Conservation (phyloP, 2,888 invertebrate species). For the Aplocera efformata region DNA sequence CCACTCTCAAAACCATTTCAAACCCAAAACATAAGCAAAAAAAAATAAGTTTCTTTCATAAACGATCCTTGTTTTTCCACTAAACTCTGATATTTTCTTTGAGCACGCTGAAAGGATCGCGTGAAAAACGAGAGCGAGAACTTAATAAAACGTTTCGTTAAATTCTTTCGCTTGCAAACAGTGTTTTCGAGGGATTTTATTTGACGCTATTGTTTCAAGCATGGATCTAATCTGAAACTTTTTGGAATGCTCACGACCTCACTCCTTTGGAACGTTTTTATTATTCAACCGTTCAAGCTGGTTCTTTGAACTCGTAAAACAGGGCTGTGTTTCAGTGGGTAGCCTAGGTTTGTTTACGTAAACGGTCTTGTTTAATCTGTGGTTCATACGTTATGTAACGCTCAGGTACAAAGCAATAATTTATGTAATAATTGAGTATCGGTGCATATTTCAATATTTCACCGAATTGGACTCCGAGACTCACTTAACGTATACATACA, state of each 20-base stretch:
- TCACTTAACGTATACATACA: too few relatives aligned
- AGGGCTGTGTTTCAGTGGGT: not conserved
- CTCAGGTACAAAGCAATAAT: too few relatives aligned
- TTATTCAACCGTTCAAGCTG: conserved; percentile 4
- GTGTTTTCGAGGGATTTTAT: conserved; percentile 20
- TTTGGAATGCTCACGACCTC: conserved; percentile 15
- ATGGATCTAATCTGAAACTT: conserved; percentile 23
- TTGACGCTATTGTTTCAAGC: conserved; percentile 24
- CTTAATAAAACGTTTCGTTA: conserved; percentile 24
- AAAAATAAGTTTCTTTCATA: not conserved
- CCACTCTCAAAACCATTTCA: too few relatives aligned
- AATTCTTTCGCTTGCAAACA: conserved; percentile 15
- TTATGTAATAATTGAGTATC: too few relatives aligned
- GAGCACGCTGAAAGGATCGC: conserved; percentile 11
- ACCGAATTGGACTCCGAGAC: too few relatives aligned
- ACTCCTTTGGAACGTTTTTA: conserved; percentile 9
- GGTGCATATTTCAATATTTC: too few relatives aligned
- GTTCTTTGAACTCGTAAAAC: conserved; percentile 10
- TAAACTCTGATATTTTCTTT: conserved; percentile 13
- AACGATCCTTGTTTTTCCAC: conserved; percentile 9
- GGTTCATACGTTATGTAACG: too few relatives aligned
- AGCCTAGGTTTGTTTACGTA: not conserved
- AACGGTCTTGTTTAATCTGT: not conserved
- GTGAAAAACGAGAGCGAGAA: conserved; percentile 17
- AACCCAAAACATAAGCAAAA: too few relatives aligned